phyloP scores from a whole-genome alignment of 2,113 vertebrate genomes.

The Dendrocopos noguchii region DNA sequence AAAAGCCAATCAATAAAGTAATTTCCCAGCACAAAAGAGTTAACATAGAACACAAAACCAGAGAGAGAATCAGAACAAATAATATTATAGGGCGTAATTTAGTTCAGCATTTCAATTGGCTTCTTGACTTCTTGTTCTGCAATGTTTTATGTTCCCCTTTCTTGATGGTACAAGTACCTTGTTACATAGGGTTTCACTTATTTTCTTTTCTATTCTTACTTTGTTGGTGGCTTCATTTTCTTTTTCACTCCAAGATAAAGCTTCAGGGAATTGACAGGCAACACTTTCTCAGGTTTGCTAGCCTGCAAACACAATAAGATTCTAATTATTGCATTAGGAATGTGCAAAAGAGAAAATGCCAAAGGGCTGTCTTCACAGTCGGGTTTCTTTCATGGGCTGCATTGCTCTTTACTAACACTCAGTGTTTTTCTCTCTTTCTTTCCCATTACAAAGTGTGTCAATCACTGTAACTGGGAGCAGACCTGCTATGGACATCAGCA shows the following conservation, averaged over 20 bases:
- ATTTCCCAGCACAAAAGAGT: conserved; percentile 30
- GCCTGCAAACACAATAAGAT: conserved; percentile 78
- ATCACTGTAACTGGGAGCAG: background rate
- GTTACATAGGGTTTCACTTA: background rate
- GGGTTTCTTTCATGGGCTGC: background rate
- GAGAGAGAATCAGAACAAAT: background rate
- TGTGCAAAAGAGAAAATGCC: background rate
- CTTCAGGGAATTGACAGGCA: conserved; percentile 83
- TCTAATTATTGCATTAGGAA: background rate
- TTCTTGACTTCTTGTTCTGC: background rate
- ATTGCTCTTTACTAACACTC: background rate
- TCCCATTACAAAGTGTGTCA: background rate
- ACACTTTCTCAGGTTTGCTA: conserved; percentile 87
- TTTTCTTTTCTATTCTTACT: conserved; percentile 73
- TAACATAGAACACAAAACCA: background rate
- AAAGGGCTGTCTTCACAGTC: background rate
- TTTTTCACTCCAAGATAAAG: conserved; percentile 92
- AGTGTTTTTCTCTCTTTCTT: background rate
- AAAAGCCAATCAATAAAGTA: conserved; percentile 52
- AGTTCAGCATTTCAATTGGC: background rate
- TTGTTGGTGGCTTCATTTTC: conserved; percentile 91
- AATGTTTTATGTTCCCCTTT: background rate
- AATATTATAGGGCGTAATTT: background rate
- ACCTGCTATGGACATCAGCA: background rate
- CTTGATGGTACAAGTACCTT: background rate